A percentile compares a stretch with the other conserved stretches of the same genome.
phyloP scores from a whole-genome alignment of 92 coral and sea anemone species.

The Ricordea florida region DNA sequence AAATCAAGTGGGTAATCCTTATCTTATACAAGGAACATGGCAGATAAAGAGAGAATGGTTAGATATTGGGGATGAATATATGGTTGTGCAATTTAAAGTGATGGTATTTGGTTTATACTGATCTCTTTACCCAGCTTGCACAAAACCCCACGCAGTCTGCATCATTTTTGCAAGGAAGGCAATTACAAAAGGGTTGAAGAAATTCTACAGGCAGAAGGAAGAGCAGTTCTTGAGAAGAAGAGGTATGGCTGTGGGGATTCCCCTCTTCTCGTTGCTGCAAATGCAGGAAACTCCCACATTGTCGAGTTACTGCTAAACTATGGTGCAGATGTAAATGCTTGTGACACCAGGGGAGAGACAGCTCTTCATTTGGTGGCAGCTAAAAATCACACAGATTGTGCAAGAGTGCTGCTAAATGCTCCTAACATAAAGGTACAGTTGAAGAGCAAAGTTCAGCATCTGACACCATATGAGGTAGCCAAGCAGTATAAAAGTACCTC shows the following conservation, averaged over 20 bases:
- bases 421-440: not conserved
- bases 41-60: no score
- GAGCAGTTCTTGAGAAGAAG: not conserved
- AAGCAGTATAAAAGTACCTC: not conserved
- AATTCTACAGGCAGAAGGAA: conserved; percentile 7
- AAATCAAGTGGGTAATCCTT: no score
- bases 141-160: no score
- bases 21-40: no score
- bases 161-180: not conserved
- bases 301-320: conserved; percentile 31
- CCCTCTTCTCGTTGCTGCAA: conserved; percentile 34
- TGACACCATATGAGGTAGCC: not conserved
- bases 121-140: no score
- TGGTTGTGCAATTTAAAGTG: no score
- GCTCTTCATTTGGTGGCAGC: conserved; percentile 50
- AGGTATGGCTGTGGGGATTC: conserved; percentile 20
- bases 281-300: conserved; percentile 25
- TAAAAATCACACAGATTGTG: conserved; percentile 18
- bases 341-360: conserved; percentile 18
- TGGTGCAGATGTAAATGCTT: conserved; percentile 48
- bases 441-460: not conserved
- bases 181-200: conserved; percentile 1
- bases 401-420: conserved; percentile 4
- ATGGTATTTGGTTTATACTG: no score
- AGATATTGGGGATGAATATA: no score